Percentiles rank a stretch among this genome's conserved stretches.
Conservation (phyloP, 2,888 invertebrate genomes). For the Notocelia uddmanniana region DNA sequence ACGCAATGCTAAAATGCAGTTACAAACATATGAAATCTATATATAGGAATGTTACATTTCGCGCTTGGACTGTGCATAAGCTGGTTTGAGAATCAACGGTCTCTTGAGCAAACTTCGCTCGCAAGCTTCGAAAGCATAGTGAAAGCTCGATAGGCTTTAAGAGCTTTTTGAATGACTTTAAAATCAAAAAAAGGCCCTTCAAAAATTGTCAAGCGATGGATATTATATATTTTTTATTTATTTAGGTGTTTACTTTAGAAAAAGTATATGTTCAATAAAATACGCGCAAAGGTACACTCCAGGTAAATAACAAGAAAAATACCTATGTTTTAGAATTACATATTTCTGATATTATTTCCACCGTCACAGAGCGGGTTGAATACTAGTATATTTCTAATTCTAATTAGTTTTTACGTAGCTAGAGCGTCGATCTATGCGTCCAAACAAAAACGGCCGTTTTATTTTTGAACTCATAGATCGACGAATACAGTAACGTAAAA, state of each 20-base stretch:
- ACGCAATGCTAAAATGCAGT: constrained; percentile 5
- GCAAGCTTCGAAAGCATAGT: constrained; percentile 10
- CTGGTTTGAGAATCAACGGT: constrained; percentile 19
- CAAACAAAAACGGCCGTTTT: too few relatives aligned
- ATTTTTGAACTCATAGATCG: too few relatives aligned
- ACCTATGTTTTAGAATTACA: too few relatives aligned
- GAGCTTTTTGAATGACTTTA: constrained; percentile 27
- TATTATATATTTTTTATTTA: not conserved
- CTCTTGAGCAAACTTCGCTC: constrained; percentile 24
- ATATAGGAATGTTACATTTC: constrained; percentile 3
- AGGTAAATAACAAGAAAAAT: too few relatives aligned
- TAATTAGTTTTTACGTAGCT: too few relatives aligned
- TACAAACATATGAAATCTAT: not conserved
- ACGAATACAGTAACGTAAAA: too few relatives aligned
- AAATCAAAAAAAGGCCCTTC: constrained; percentile 13
- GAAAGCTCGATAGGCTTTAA: constrained; percentile 23
- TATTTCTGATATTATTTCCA: too few relatives aligned
- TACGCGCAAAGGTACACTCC: not conserved
- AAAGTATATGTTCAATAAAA: not conserved
- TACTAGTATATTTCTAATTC: too few relatives aligned
- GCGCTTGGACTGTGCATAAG: constrained; percentile 9
- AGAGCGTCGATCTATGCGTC: too few relatives aligned
- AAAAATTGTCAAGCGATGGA: constrained; percentile 5
- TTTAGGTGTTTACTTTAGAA: not conserved
- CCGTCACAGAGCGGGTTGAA: too few relatives aligned